Conservation (phyloP, 2,113 vertebrate species). For the Arvicanthis niloticus region DNA sequence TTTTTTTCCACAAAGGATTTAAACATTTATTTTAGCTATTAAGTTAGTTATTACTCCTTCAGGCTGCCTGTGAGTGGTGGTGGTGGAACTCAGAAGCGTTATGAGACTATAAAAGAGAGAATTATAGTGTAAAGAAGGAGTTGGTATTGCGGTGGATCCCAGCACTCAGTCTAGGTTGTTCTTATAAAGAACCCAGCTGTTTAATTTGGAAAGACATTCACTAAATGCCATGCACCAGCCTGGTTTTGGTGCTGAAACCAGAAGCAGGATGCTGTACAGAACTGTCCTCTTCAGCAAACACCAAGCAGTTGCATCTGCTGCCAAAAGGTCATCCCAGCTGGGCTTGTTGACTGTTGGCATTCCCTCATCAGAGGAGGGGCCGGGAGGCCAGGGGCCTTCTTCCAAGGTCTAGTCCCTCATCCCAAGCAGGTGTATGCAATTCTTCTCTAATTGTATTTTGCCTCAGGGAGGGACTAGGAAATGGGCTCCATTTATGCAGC, state of each 20-base stretch:
- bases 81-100: not conserved
- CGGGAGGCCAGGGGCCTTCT: not conserved
- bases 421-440: not conserved
- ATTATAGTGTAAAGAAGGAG: not conserved
- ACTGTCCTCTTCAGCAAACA: not conserved
- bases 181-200: not conserved
- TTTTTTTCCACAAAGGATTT: not conserved
- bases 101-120: conserved; percentile 10
- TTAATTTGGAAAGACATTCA: conserved; percentile 37
- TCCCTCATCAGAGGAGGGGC: not conserved
- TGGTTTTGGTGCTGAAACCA: not conserved
- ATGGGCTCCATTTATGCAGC: not conserved
- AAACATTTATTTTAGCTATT: conserved; percentile 55
- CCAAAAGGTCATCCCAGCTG: not conserved
- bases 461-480: not conserved
- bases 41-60: conserved; percentile 20
- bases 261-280: not conserved
- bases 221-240: not conserved
- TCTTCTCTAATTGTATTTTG: not conserved
- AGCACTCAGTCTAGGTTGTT: conserved; percentile 27
- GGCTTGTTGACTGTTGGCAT: not conserved
- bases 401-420: not conserved
- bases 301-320: not conserved
- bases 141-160: not conserved
- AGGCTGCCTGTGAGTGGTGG: not conserved